Base-by-base conservation (phyloP, 1,140 invertebrate species). In the Muscidifurax raptorellus region DNA sequence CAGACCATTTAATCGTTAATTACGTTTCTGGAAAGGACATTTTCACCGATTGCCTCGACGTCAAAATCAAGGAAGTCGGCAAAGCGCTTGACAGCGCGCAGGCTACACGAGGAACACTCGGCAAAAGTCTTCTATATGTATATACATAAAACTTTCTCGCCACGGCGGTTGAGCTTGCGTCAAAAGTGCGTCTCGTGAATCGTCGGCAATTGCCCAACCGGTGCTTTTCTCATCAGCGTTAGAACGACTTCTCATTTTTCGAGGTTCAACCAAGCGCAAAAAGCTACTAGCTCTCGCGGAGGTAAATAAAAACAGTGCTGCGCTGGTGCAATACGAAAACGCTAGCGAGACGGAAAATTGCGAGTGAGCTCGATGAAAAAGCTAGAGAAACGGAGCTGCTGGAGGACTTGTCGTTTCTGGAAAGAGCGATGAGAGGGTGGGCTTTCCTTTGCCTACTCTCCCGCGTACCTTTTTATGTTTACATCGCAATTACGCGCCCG, bases 1-100 rank as follows among this genome's bases (percentile, higher is more conserved):
- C 82, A 15, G 25, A 25, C 28, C 30, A 22, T n/a, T 64, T 74
- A 15, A 74, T 64, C 67, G 72, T 84, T 84, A 84, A 84, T 84
- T 84, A 44, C 76, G 25, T 74, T 44, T 66, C 67, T 74, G 83
- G 44, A 7, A 66, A 25, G 1, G 83, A 66, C 47, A 80, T 84
- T 72, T 75, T 36, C 12, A 71, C 36, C 75, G 44, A 83, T 77
- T 83, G 59, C 59, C 25, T 18, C 18, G 30, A 52, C n/a, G 47
- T 52, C 5, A 4, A 52, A 40, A 79, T 25, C 18, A 52, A 36
- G 18, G 7, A 52, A 0, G 22, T 28, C 2, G 25, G 27, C 69
- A 52, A 52, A 52, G 32, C 10, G 15, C 22, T 67, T 22, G 1
- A 3, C n/a, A 69, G 40, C 22, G 18, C 30, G 32, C 28, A 52